Evolutionary conservation across 2,888 invertebrate genomes (phyloP), one percentile per base, ranked within the genome.

Genomic region (Craniophora ligustri): DNA sequence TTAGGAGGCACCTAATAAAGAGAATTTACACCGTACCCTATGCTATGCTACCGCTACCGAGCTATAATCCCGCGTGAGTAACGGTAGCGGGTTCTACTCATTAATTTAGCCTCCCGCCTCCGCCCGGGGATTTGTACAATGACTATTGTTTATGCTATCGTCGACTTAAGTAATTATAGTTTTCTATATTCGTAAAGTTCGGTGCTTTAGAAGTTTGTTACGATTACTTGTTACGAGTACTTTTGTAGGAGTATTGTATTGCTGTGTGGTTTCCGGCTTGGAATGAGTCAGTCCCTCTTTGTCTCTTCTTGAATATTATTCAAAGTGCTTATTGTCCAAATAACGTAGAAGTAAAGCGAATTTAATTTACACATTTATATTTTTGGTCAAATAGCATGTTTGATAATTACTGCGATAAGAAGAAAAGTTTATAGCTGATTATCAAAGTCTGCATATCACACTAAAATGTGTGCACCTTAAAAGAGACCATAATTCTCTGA

Each of bases 121-220:
- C 77, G 80, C 82, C 74, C 56, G 61, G 78, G 87, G 88, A 87
- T 88, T 86, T 87, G 83, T 84, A 81, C 84, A 80, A 86, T 86
- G 86, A 85, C 85, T 83, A 84, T 86, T 88, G 88, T 89, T 88
- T 88, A 88, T 87, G 82, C 79, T 75, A 69, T 72, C 76, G 81
- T 78, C 78, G 79, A 81, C 80, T 83, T 82, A 78, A 81, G 81
- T 81, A 80, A 82, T 81, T 78, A 76, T 78, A 77, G 75, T 73
- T 76, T 72, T 62, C 75, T 77, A 44, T 57, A 26, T 40, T 51
- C 38, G 51, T 45, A 45, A 44, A 51, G 38, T 44, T 51, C 32
- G 38, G 44, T 45, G 15, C 51, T 51, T 51, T 14, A 26, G 45
- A 51, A 51, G 15, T 50, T 42, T 50, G 41, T 16, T 50, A 35